phyloP scores from a whole-genome alignment of 2,888 invertebrate species.

The Oscheius myriophilus region DNA sequence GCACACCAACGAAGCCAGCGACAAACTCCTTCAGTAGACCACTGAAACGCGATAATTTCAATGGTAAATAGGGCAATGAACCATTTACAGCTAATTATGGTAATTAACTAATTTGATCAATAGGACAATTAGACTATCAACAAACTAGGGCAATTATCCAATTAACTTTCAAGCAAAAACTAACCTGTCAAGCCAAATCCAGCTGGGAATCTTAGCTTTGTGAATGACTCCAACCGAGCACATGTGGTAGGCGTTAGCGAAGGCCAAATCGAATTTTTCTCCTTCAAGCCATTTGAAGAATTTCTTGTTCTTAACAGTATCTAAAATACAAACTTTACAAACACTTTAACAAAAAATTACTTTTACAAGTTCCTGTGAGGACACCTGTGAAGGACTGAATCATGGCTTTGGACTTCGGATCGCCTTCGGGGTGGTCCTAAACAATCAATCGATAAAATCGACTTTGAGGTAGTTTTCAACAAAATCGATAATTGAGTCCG shows the following conservation, averaged over 20 bases:
- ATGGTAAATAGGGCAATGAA: neutral
- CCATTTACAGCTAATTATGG: no score
- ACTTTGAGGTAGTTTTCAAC: no score
- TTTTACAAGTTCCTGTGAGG: no score
- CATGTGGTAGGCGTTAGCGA: constrained; percentile 44
- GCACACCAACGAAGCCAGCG: constrained; percentile 52
- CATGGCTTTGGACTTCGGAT: no score
- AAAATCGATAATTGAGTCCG: no score
- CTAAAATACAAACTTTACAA: neutral
- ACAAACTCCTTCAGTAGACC: constrained; percentile 57
- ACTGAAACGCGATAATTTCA: constrained; percentile 21
- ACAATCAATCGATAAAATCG: no score
- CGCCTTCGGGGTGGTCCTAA: no score
- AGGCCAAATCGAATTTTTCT: constrained; percentile 49
- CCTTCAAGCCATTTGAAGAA: constrained; percentile 32
- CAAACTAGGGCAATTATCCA: no score
- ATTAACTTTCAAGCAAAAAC: neutral
- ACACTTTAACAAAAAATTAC: no score
- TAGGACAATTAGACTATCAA: no score
- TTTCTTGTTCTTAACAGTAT: constrained; percentile 21
- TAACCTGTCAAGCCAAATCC: constrained; percentile 47
- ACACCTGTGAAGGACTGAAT: no score
- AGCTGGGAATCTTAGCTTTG: constrained; percentile 39
- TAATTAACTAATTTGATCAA: no score
- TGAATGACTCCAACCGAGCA: constrained; percentile 38